Percentiles rank a stretch among this genome's conserved stretches.
Conservation (phyloP, 2,797 vertebrate species). For the Pygocentrus nattereri region DNA sequence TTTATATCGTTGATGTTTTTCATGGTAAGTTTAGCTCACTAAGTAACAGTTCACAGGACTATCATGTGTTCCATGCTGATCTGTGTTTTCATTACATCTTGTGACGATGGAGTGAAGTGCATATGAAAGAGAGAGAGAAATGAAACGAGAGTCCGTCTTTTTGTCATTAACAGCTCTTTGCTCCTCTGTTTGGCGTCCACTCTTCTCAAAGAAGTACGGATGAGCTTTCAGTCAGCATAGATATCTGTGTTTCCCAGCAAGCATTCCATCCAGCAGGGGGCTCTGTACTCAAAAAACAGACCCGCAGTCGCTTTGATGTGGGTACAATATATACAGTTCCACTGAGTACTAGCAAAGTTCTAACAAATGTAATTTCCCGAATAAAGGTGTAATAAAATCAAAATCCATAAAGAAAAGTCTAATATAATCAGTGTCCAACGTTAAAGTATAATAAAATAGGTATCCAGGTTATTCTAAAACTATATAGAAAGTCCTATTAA, state of each 20-base stretch:
- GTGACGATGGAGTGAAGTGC: not conserved
- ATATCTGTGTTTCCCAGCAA: slow-evolving; percentile 32
- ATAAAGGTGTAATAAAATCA: no score
- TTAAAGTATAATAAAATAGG: no score
- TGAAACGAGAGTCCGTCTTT: slow-evolving; percentile 25
- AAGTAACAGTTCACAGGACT: slow-evolving; percentile 3
- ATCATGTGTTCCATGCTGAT: slow-evolving; percentile 23
- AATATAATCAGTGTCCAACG: slow-evolving; percentile 8
- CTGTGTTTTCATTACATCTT: not conserved
- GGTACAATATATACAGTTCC: no score
- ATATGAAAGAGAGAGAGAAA: slow-evolving; percentile 17
- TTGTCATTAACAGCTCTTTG: slow-evolving; percentile 2
- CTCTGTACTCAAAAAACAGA: slow-evolving; percentile 23
- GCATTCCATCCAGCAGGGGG: slow-evolving; percentile 46
- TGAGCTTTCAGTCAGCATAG: not conserved
- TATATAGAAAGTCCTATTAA: no score
- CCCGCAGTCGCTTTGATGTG: no score
- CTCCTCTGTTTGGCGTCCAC: slow-evolving; percentile 7
- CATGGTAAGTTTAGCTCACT: not conserved
- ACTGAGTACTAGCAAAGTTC: no score
- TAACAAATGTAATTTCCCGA: no score
- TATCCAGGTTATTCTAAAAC: no score
- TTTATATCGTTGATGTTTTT: not conserved
- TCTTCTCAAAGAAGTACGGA: slow-evolving; percentile 34
- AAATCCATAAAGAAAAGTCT: no score